A percentile compares a stretch with the other conserved stretches of the same genome.
These are phyloP conservation scores for Coranthus polyacanthus DNA, from an alignment of 2,797 vertebrate species.

Conservation along the genomic window DNA sequence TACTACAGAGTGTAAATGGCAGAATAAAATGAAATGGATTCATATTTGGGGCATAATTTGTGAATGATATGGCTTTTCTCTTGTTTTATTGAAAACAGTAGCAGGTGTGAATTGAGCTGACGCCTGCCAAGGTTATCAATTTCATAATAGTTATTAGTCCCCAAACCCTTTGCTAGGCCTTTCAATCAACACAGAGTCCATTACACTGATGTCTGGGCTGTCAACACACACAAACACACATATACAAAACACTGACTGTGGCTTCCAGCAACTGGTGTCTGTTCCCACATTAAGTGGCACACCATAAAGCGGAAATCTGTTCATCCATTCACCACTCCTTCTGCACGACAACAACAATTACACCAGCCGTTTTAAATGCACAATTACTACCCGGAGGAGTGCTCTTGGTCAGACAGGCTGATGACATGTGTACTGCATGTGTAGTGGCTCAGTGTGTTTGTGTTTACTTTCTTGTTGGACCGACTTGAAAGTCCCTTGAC, in stretches of 20 bases:
- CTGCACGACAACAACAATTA: conserved; percentile 70
- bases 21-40: conserved; percentile 64
- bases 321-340: conserved; percentile 59
- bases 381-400: conserved; percentile 55
- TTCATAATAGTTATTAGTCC: conserved; percentile 77
- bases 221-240: conserved; percentile 45
- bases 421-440: conserved; percentile 30
- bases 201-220: conserved; percentile 66
- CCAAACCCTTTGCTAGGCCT: conserved; percentile 60
- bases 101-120: conserved; percentile 67
- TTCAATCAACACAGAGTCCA: conserved; percentile 68
- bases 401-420: conserved; percentile 56
- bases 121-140: conserved; percentile 77
- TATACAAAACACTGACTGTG: conserved; percentile 47
- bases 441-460: conserved; percentile 30
- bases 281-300: conserved; percentile 59
- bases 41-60: conserved; percentile 65
- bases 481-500: conserved; percentile 50
- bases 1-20: conserved; percentile 42
- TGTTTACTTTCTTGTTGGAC: conserved; percentile 42
- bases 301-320: conserved; percentile 71
- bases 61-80: conserved; percentile 59
- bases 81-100: conserved; percentile 73
- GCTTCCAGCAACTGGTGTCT: conserved; percentile 71
- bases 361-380: conserved; percentile 57